Base-by-base conservation (phyloP, 2,797 vertebrate species). In the Eutrigla gurnardus region DNA sequence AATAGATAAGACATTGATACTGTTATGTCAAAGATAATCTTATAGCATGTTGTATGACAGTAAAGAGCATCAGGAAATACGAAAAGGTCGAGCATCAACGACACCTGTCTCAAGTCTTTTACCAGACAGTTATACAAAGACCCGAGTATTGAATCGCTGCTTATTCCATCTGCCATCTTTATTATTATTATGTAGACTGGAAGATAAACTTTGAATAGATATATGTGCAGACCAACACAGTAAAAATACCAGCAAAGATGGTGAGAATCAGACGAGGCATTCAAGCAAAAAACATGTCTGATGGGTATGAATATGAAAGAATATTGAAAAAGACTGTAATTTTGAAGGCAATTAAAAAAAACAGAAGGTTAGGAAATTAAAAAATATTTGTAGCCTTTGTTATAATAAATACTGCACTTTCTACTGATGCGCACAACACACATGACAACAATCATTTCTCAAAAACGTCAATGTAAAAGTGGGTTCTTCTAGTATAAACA, bases 41-140 rank as follows among this genome's bases (percentile, higher is more conserved):
- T 32, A 66, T 62, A 18, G n/a, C 49, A 35, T 67, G 65, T 50
- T 43, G 12, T 11, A 14, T 50, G n/a, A 9, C 47, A 18, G n/a
- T 50, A 50, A 10, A 50, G 18, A 70, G 53, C 17, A 53, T 25
- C 2, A 7, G 37, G 36, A 54, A 50, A 43, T 37, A 18, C 10
- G 9, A 2, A 42, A 70, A 80, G 75, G 50, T 70, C 50, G 45
- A 59, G 70, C 6, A 7, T 7, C 46, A 52, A 35, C 5, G 40
- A 63, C 60, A 60, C 6, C 3, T 12, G 3, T 43, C 18, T 45
- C n/a, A 11, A 47, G 11, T 7, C 1, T 58, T 67, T 53, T 4
- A 43, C 7, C 9, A 33, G 52, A 45, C 7, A 53, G n/a, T 4
- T 33, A 18, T 4, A 55, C 7, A 52, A 47, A 55, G 14, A 63